phyloP scores from a whole-genome alignment of 1,140 invertebrate genomes.

The Hermetia illucens region DNA sequence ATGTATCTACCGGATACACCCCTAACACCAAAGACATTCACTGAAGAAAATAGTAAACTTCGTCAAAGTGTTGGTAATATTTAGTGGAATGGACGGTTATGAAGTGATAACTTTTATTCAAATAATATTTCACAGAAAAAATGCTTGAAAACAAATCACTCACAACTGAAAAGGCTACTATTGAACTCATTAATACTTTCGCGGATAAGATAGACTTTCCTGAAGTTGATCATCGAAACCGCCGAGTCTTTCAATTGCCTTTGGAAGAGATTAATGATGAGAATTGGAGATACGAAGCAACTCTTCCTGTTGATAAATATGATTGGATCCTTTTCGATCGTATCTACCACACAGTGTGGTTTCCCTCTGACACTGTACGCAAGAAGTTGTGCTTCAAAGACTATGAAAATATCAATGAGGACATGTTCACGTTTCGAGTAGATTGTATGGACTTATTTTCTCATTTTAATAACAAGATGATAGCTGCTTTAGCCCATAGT shows the following conservation, averaged over 20 bases:
- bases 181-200: slow-evolving; percentile 56
- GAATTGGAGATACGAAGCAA: slow-evolving; percentile 16
- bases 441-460: slow-evolving; percentile 61
- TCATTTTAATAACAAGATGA: slow-evolving; percentile 55
- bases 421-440: slow-evolving; percentile 42
- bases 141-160: slow-evolving; percentile 43
- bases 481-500: slow-evolving; percentile 50
- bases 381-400: slow-evolving; percentile 14
- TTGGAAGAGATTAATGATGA: slow-evolving; percentile 15
- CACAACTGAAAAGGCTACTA: slow-evolving; percentile 47
- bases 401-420: slow-evolving; percentile 30
- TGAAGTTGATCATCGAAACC: slow-evolving; percentile 22
- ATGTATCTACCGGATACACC: slow-evolving; percentile 50
- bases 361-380: slow-evolving; percentile 15
- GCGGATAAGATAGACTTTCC: slow-evolving; percentile 43
- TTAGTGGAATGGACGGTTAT: background rate
- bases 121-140: slow-evolving; percentile 17
- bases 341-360: slow-evolving; percentile 19
- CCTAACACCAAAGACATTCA: slow-evolving; percentile 46
- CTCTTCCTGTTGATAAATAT: slow-evolving; percentile 21
- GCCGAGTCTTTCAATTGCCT: slow-evolving; percentile 18
- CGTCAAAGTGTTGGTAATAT: slow-evolving; percentile 32
- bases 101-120: background rate
- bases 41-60: slow-evolving; percentile 44
- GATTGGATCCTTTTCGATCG: slow-evolving; percentile 25